phyloP scores from a whole-genome alignment of 2,888 invertebrate genomes.

The Lasiommata megera region DNA sequence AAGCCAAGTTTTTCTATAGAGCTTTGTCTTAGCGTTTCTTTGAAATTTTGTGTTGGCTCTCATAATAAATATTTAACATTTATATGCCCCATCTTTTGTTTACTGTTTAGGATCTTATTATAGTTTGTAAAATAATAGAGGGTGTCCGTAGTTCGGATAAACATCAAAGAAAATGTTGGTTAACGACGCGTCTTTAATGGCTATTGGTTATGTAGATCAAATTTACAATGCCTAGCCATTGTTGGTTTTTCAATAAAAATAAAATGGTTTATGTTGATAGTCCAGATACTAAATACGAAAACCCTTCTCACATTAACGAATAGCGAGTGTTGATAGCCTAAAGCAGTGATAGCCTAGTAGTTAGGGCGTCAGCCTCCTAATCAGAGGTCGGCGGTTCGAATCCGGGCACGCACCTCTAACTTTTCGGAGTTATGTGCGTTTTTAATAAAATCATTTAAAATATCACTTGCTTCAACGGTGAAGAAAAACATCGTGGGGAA shows the following conservation, averaged over 20 bases:
- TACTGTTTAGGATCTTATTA: conserved; percentile 37
- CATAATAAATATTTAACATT: conserved; percentile 69
- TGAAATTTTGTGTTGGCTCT: conserved; percentile 50
- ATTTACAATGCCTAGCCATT: conserved; percentile 18
- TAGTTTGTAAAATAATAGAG: conserved; percentile 27
- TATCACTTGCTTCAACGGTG: too few species aligned
- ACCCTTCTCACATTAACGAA: too few species aligned
- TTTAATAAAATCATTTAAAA: too few species aligned
- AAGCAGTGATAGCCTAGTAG: too few species aligned
- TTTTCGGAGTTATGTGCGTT: too few species aligned
- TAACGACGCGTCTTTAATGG: conserved; percentile 25
- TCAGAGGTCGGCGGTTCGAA: too few species aligned
- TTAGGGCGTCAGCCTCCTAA: too few species aligned
- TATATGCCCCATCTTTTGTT: conserved; percentile 50
- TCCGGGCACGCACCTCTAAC: too few species aligned
- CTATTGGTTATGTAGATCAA: conserved; percentile 7
- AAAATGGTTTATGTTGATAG: neutral
- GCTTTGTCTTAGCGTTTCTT: conserved; percentile 67
- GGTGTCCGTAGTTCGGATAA: conserved; percentile 16
- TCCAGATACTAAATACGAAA: too few species aligned
- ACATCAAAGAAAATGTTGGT: conserved; percentile 26
- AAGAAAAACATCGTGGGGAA: too few species aligned
- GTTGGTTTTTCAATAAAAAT: conserved; percentile 11
- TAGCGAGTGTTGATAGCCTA: too few species aligned
- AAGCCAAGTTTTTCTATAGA: conserved; percentile 64